These are phyloP conservation scores for Uria aalge DNA, from an alignment of 2,113 vertebrate genomes.

Conservation along the genomic window DNA sequence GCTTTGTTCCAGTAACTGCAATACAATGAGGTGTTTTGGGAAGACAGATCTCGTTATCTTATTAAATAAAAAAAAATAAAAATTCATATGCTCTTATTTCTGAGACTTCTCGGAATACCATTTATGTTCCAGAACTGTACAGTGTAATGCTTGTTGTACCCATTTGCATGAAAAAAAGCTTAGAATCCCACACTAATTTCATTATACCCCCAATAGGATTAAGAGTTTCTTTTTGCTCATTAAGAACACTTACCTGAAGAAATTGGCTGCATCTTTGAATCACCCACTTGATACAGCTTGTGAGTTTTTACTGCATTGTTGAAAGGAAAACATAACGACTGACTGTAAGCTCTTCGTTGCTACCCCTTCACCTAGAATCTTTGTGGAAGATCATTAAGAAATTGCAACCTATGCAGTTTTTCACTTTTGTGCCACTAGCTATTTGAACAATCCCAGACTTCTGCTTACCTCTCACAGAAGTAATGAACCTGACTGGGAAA, in stretches of 20 bases:
- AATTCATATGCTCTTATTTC: background rate
- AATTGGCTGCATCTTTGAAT: background rate
- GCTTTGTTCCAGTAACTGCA: background rate
- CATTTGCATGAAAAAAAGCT: background rate
- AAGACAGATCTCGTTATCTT: background rate
- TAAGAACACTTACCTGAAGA: background rate
- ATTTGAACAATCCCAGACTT: background rate
- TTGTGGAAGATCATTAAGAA: background rate
- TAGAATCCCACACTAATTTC: background rate
- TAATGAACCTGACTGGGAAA: background rate
- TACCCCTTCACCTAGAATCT: background rate
- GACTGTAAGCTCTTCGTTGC: background rate
- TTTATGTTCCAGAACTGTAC: background rate
- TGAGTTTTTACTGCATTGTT: background rate
- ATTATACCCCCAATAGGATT: background rate
- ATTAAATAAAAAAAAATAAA: background rate
- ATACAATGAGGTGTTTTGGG: background rate
- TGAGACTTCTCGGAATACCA: background rate
- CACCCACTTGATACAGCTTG: background rate
- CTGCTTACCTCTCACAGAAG: background rate
- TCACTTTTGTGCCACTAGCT: background rate
- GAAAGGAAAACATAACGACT: background rate
- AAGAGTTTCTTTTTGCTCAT: background rate
- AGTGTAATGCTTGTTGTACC: too few species aligned
- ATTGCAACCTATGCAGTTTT: background rate